Base-by-base conservation (phyloP, 2,888 invertebrate species). In the Rhorus exstirpatorius region DNA sequence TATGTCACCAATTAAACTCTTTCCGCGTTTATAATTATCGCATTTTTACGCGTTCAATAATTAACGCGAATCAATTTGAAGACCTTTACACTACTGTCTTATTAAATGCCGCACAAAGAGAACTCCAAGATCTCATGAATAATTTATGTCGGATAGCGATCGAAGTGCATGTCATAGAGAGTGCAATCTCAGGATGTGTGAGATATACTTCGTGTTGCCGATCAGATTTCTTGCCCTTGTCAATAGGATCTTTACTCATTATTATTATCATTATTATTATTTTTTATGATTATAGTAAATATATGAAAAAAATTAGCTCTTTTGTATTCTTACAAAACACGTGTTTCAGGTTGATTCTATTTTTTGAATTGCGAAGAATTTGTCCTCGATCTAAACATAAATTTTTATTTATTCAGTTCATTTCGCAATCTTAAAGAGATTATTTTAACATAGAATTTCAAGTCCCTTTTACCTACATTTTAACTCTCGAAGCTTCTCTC, bases 111-210 rank as follows among this genome's bases (percentile, higher is more conserved):
- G 49, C 41, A 70, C 55, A 81, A 60, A 77, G 63, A 77, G 67
- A 81, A 78, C 72, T 53, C 63, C 72, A 74, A 78, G 72, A 41
- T 51, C 77, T 63, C 38, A 81, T 81, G 72, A 81, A 81, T 81
- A 68, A 81, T 81, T 72, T 63, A 81, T 81, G 12, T 35, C 68
- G 68, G 77, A 78, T 81, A 76, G 14, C 61, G 81, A 81, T 81
- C 81, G 65, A 81, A 81, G 72, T 77, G 61, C 77, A 61, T 17
- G 14, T 26, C 65, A n/a, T n/a, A n/a, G n/a, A n/a, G n/a, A 21
- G 74, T 44, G 41, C 12, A 53, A 67, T 74, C 61, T 60, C 19
- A 31, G 17, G 3, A 41, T 41, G 7, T 67, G 44, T 61, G n/a
- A 35, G 24, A 7, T 17, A 41, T 72, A 46, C 14, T 26, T 26